Evolutionary conservation across 1,140 invertebrate genomes (phyloP), one percentile per base, ranked within the genome.

Genomic region (Liolophura sinensis): DNA sequence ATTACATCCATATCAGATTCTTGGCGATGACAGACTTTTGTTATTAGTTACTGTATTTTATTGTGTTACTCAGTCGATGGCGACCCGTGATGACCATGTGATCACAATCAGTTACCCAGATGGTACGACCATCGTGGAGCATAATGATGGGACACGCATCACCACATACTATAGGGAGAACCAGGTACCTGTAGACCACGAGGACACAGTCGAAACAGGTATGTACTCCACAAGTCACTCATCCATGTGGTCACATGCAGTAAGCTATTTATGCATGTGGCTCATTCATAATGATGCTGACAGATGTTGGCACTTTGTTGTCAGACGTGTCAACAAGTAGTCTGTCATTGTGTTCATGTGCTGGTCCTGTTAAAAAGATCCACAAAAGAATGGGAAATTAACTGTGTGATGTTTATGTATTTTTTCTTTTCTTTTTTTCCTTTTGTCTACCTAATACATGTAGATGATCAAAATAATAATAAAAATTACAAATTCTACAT

Each of bases 71-170:
- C 71, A 85, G 82, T 69, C 77, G 1, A 79, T 85, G 80, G 62
- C 77, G 15, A 84, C 78, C 1, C 64, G 84, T 59, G 82, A 84
- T 69, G 84, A 85, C 65, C 76, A 81, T 73, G 78, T 83, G 25
- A 77, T 82, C n/a, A 79, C 77, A 11, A 73, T 85, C 1, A 77
- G 73, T 61, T 78, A 80, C 57, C 79, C 82, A 24, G 79, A 82
- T 75, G 83, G 81, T 14, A 79, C 76, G 12, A 78, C 74, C 18
- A 76, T 85, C 27, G 77, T 85, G 27, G 83, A 85, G 60, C 84
- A 84, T 73, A 68, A 67, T n/a, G 83, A 85, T 66, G 82, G 83
- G 31, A 85, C 84, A 12, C 66, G 84, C 18, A 84, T 85, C 51
- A 84, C 81, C 22, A 76, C 75, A 6, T 84, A 80, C 60, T 80